Evolutionary conservation across 37 sponge, comb jelly and placozoan species (phyloP).

Genomic region (Aphrocallistes beatrix): DNA sequence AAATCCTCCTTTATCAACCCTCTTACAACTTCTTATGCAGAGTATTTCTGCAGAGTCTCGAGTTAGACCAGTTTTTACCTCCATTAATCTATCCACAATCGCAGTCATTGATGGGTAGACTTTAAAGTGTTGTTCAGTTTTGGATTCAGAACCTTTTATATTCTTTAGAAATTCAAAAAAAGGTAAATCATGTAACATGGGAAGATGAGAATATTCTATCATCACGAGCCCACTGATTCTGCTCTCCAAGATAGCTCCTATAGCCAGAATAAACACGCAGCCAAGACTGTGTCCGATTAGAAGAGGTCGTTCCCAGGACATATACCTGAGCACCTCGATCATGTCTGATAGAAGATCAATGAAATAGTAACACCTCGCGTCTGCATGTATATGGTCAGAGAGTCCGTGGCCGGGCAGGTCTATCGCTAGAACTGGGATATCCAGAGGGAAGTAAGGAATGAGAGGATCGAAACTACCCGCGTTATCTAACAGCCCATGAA

Average conservation of each 20-base stretch:
- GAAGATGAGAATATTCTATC: background rate
- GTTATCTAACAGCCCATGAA: background rate
- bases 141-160: background rate
- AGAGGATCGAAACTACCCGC: background rate
- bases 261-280: background rate
- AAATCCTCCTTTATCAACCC: background rate
- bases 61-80: background rate
- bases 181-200: background rate
- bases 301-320: constrained; percentile 3
- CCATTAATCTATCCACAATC: background rate
- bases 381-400: background rate
- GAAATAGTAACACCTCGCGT: background rate
- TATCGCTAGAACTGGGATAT: background rate
- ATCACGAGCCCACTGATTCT: background rate
- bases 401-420: constrained; percentile 3
- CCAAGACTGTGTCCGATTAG: constrained; percentile 3
- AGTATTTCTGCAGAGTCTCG: background rate
- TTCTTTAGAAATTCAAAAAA: background rate
- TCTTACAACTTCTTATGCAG: background rate
- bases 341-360: background rate
- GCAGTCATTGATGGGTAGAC: background rate
- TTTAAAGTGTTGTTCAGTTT: background rate
- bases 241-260: background rate
- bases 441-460: background rate
- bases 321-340: background rate